Base-by-base conservation (phyloP, 2,888 invertebrate genomes). In the Tetragonula carbonaria region DNA sequence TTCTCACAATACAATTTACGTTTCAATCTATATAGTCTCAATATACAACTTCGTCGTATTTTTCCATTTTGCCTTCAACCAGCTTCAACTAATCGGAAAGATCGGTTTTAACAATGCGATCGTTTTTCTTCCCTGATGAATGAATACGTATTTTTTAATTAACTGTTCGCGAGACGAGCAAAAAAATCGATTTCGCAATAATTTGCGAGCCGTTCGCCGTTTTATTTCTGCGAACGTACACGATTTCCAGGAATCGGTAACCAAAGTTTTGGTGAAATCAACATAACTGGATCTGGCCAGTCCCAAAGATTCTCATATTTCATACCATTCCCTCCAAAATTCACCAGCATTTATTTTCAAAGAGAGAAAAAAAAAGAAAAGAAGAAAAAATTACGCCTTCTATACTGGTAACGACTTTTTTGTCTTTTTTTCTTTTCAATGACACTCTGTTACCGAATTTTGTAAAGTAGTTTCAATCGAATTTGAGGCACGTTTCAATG, bases 251-350 rank as follows among this genome's bases (percentile, higher is more conserved):
- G 74, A 74, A 65, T 74, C 74, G 45, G 23, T 28, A 62, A 38
- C 23, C 13, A 53, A 66, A 65, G 11, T 74, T 65, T 65, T 38
- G 51, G 18, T 33, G 65, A 55, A 74, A 74, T 74, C 74, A 74
- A 65, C 74, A 74, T 74, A 74, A 74, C 74, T 74, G 74, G 74
- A 74, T 53, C 51, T 38, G 65, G 38, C 51, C 53, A 51, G 63
- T 11, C 16, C n/a, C 18, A 6, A 45, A 66, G 23, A 67, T 67
- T 57, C 74, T 67, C 74, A 55, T 57, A 55, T 55, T 66, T 75
- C 55, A 66, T 23, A 18, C 18, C 18, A 38, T 28, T 33, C 53
- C 38, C 13, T 50, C 18, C 3, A n/a, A 67, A 28, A 55, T 75
- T 57, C 45, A 57, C 45, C 45, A 57, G 23, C 23, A 55, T 66